Conservation (phyloP, 2,888 invertebrate genomes). For the Teleogryllus oceanicus region DNA sequence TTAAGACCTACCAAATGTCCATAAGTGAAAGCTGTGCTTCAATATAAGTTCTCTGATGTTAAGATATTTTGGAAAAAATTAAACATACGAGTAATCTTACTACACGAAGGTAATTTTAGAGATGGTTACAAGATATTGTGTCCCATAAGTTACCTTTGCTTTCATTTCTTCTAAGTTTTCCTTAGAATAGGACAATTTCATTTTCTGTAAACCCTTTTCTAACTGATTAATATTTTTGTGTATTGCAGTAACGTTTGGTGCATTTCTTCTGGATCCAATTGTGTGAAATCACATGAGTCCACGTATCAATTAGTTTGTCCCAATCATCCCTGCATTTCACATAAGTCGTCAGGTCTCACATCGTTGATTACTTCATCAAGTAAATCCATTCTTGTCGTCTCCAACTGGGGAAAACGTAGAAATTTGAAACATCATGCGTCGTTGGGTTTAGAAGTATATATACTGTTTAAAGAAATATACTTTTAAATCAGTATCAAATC, state of each 20-base stretch:
- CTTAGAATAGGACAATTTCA: conserved; percentile 74
- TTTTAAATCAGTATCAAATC: no score
- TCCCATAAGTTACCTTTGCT: conserved; percentile 58
- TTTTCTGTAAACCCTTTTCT: conserved; percentile 78
- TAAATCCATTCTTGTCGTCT: conserved; percentile 76
- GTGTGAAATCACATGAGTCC: conserved; percentile 63
- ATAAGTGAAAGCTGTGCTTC: no score
- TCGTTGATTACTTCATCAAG: conserved; percentile 76
- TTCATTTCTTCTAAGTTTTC: conserved; percentile 72
- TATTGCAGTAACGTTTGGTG: conserved; percentile 61
- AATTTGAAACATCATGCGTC: neutral
- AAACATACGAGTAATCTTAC: no score
- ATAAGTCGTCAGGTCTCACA: conserved; percentile 70
- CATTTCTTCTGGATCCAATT: conserved; percentile 72
- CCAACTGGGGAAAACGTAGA: conserved; percentile 56
- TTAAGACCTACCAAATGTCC: no score
- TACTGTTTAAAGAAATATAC: no score
- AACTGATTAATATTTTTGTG: conserved; percentile 70
- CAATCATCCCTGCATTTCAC: conserved; percentile 74
- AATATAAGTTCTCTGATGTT: no score
- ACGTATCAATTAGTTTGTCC: conserved; percentile 62
- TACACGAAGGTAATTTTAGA: no score
- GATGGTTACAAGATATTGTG: no score
- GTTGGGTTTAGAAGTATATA: neutral
- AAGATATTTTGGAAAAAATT: no score